phyloP scores from a whole-genome alignment of 2,888 invertebrate genomes.

The Cheilosia scutellata region DNA sequence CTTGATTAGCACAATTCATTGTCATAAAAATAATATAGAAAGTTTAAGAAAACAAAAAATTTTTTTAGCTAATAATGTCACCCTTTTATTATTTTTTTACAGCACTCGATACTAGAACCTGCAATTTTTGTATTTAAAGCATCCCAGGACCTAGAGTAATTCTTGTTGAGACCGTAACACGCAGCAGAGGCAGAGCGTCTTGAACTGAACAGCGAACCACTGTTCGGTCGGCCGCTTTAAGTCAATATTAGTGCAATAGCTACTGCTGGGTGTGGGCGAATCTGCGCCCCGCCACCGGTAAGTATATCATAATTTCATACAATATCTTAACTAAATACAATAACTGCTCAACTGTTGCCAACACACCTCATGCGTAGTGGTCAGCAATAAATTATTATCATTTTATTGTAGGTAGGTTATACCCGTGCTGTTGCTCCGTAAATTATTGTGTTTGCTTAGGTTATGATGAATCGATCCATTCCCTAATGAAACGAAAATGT shows the following conservation, averaged over 20 bases:
- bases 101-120: not conserved
- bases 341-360: not conserved
- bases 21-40: no score
- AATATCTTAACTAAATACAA: not conserved
- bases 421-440: no score
- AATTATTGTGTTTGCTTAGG: no score
- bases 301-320: slow-evolving; percentile 71
- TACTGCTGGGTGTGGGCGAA: slow-evolving; percentile 85
- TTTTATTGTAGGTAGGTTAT: no score
- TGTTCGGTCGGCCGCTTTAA: slow-evolving; percentile 80
- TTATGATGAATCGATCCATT: no score
- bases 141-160: not conserved
- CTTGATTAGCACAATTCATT: no score
- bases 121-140: not conserved
- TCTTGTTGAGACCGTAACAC: not conserved
- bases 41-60: no score
- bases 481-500: no score
- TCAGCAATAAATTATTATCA: no score
- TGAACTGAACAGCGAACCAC: slow-evolving; percentile 79
- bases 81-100: not conserved
- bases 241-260: slow-evolving; percentile 85
- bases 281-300: slow-evolving; percentile 85
- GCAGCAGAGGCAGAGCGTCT: slow-evolving; percentile 46
- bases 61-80: not conserved
- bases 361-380: not conserved